phyloP scores from a whole-genome alignment of 2,888 invertebrate genomes.

The Pantelozetes paolii region DNA sequence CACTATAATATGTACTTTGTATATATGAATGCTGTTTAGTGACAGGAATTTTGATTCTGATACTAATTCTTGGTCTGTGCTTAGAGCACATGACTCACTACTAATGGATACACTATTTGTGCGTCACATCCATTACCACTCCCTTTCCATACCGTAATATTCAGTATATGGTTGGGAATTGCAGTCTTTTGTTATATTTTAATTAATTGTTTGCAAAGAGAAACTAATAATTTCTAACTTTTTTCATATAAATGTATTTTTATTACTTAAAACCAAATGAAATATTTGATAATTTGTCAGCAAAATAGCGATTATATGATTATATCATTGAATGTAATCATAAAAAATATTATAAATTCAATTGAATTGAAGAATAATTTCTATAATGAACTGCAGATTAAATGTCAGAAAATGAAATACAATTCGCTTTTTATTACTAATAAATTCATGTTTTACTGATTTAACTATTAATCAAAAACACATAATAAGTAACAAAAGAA shows the following conservation, averaged over 20 bases:
- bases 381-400: conserved; percentile 1
- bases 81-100: conserved; percentile 1
- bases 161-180: conserved; percentile 14
- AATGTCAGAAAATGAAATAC: conserved; percentile 25
- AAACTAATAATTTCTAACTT: conserved; percentile 13
- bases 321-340: conserved; percentile 17
- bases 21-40: background rate
- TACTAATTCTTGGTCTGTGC: background rate
- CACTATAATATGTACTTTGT: no score
- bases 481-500: conserved; percentile 4
- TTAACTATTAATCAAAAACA: conserved; percentile 3
- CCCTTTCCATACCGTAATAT: background rate
- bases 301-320: background rate
- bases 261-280: conserved; percentile 14
- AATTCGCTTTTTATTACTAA: conserved; percentile 7
- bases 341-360: background rate
- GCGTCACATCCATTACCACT: conserved; percentile 29
- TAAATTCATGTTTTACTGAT: conserved; percentile 14
- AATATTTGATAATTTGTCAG: conserved; percentile 33
- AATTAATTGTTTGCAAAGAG: conserved; percentile 17
- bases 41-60: background rate
- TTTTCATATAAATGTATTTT: conserved; percentile 17
- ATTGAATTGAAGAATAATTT: background rate
- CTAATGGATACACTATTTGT: conserved; percentile 9
- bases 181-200: conserved; percentile 4